These are phyloP conservation scores for Sebastes melanostomus DNA, from an alignment of 2,797 vertebrate genomes.

Conservation along the genomic window DNA sequence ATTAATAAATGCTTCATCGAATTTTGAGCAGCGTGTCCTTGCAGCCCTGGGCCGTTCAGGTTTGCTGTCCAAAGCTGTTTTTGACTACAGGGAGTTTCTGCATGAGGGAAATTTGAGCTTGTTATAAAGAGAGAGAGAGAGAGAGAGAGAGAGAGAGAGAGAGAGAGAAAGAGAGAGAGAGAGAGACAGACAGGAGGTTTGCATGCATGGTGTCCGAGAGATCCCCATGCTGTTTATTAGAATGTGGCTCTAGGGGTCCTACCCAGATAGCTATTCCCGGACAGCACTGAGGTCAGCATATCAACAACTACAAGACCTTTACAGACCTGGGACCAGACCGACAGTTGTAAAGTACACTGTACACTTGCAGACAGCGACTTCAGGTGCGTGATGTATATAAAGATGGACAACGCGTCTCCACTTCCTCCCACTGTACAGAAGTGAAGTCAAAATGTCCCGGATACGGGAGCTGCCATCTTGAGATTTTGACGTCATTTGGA, in stretches of 20 bases:
- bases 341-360: neutral
- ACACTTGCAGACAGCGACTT: neutral
- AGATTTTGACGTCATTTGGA: too few relatives aligned
- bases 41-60: slow-evolving; percentile 56
- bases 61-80: slow-evolving; percentile 74
- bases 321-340: neutral
- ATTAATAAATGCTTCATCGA: slow-evolving; percentile 64
- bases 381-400: rapidly evolving
- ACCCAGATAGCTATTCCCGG: slow-evolving; percentile 51
- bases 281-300: slow-evolving; percentile 64
- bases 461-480: too few relatives aligned
- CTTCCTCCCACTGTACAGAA: too few relatives aligned
- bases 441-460: too few relatives aligned
- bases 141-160: slow-evolving; percentile 22
- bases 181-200: slow-evolving; percentile 31
- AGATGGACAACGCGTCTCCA: too few relatives aligned
- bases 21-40: slow-evolving; percentile 67
- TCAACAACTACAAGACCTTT: slow-evolving; percentile 28
- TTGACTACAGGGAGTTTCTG: slow-evolving; percentile 62
- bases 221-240: slow-evolving; percentile 65
- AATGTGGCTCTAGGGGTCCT: slow-evolving; percentile 62
- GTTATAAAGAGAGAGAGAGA: slow-evolving; percentile 58
- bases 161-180: slow-evolving; percentile 17
- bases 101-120: slow-evolving; percentile 70
- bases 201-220: slow-evolving; percentile 37